Evolutionary conservation across 2,113 vertebrate genomes (phyloP), one percentile per base, ranked within the genome.

Genomic region (Ptyas mucosa): DNA sequence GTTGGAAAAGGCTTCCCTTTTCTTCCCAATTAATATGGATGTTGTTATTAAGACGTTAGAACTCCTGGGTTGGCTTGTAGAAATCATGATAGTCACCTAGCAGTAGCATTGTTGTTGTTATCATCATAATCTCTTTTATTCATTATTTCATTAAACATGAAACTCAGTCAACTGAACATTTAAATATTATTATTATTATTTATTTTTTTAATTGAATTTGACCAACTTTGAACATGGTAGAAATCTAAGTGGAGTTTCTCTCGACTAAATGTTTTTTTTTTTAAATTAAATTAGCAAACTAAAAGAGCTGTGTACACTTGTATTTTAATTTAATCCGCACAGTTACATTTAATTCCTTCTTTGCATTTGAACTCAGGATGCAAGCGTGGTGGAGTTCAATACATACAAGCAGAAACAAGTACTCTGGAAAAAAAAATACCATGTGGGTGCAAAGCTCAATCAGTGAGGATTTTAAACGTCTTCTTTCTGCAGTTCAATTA

Each of bases 1-100:
- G 97, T 97, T 97, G 89, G 96, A 95, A 95, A 94, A 96, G 96
- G 96, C 97, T 98, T 97, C 97, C 96, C 97, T 97, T 98, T 55
- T 96, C 90, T 97, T 96, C 95, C 95, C 96, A 96, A 97, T 97
- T 97, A 98, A 95, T 91, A 55, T 94, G 97, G 96, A 92, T 95
- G 87, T 96, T 97, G 95, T 97, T 96, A 94, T 0, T 0, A 97
- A 96, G 94, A 95, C 91, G 55, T 92, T 91, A 87, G 94, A 89
- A 53, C 92, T 92, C 64, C 53, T 24, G 39, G 34, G 12, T 87
- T 57, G 54, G 85, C 55, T 61, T 91, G 8, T 34, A 51, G n/a
- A 53, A 69, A 69, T 88, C 49, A n/a, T 18, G 29, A n/a, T 46
- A 57, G 57, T 61, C 14, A 69, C 29, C 29, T 51, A 85, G 26